phyloP scores from a whole-genome alignment of 2,113 vertebrate genomes.

The Pedetes capensis region DNA sequence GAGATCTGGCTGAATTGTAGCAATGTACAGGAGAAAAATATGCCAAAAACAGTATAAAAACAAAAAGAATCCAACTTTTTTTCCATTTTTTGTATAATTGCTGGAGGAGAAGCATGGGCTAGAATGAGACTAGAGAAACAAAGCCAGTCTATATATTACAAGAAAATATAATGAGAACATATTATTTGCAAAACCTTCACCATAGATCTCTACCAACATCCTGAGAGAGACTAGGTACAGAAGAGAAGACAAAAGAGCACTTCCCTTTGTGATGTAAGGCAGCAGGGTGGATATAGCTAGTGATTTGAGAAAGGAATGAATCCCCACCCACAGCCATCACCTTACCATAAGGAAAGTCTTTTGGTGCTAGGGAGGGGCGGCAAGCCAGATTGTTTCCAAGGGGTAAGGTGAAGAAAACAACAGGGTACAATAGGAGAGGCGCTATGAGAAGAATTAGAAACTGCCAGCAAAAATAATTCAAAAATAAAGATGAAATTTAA shows the following conservation, averaged over 20 bases:
- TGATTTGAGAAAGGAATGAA: background rate
- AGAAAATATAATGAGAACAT: background rate
- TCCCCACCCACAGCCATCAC: background rate
- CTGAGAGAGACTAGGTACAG: background rate
- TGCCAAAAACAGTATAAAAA: background rate
- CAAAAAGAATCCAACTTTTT: background rate
- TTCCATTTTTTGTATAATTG: background rate
- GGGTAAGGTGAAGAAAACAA: background rate
- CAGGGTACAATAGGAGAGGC: background rate
- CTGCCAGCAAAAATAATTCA: background rate
- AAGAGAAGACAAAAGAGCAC: background rate
- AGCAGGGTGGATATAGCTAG: background rate
- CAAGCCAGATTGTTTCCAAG: background rate
- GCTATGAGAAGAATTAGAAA: background rate
- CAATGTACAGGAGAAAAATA: background rate
- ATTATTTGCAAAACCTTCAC: background rate
- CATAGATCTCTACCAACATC: background rate
- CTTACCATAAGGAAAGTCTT: background rate
- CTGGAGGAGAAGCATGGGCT: background rate
- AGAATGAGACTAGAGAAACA: background rate
- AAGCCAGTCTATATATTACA: background rate
- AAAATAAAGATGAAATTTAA: background rate
- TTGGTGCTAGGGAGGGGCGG: accelerated
- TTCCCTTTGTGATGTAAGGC: background rate
- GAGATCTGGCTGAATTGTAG: background rate